Evolutionary conservation across 2,888 invertebrate species (phyloP).

Genomic region (Atherix ibis): DNA sequence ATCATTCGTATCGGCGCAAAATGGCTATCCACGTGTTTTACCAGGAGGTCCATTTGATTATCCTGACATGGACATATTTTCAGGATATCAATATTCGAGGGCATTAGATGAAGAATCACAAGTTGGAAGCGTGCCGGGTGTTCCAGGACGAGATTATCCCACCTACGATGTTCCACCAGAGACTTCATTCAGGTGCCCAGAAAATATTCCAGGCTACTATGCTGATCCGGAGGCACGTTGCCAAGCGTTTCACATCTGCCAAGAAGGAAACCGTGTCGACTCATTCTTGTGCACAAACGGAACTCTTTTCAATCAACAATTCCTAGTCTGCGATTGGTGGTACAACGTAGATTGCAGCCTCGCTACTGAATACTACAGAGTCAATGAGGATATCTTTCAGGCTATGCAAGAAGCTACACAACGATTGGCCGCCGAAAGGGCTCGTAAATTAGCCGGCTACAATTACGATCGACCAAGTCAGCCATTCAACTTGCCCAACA

Average conservation of each 20-base stretch:
- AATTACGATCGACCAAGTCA: too few species aligned
- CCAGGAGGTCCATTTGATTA: too few species aligned
- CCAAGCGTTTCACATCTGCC: conserved; percentile 31
- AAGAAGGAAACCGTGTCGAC: conserved; percentile 20
- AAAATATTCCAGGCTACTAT: conserved; percentile 31
- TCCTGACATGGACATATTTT: too few species aligned
- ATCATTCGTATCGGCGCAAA: too few species aligned
- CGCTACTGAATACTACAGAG: conserved; percentile 24
- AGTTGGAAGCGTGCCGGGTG: too few species aligned
- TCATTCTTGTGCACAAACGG: conserved; percentile 34
- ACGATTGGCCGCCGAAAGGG: conserved; percentile 1
- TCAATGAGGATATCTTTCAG: conserved; percentile 23
- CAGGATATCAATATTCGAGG: too few species aligned
- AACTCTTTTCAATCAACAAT: conserved; percentile 32
- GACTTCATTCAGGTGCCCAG: conserved; percentile 29
- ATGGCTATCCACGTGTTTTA: too few species aligned
- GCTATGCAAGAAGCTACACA: conserved; percentile 14
- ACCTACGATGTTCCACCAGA: conserved; percentile 23
- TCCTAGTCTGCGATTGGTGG: conserved; percentile 33
- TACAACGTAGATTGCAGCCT: conserved; percentile 29
- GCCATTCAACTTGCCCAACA: too few species aligned
- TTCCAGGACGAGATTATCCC: conserved; percentile 30
- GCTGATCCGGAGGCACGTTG: conserved; percentile 31
- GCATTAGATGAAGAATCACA: too few species aligned
- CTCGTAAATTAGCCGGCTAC: background rate